phyloP scores from a whole-genome alignment of 2,888 invertebrate genomes.

The Drosophila cyrtoloma region DNA sequence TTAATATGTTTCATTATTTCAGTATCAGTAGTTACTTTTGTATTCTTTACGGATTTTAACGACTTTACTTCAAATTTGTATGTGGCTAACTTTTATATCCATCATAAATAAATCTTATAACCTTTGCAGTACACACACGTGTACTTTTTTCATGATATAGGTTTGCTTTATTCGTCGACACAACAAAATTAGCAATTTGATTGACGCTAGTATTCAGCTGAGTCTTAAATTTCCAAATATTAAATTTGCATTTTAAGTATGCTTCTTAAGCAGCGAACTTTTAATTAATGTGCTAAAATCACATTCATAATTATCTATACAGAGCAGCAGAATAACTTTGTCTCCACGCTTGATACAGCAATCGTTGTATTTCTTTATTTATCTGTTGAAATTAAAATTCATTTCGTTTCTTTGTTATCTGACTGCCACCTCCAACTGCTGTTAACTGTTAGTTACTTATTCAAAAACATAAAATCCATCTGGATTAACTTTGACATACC shows the following conservation, averaged over 20 bases:
- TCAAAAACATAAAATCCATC: constrained; percentile 4
- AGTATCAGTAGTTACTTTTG: constrained; percentile 24
- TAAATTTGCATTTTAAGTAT: constrained; percentile 40
- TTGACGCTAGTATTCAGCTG: constrained; percentile 17
- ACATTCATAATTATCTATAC: constrained; percentile 37
- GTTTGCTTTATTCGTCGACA: neutral
- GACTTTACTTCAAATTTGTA: constrained; percentile 9
- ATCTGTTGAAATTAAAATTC: constrained; percentile 26
- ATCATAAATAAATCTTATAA: neutral
- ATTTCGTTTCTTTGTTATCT: constrained; percentile 23
- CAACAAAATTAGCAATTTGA: constrained; percentile 10
- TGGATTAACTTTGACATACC: constrained; percentile 6
- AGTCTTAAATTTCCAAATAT: constrained; percentile 39
- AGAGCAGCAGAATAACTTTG: constrained; percentile 18
- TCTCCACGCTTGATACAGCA: constrained; percentile 8
- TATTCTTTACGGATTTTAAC: constrained; percentile 14
- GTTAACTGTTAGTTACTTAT: constrained; percentile 34
- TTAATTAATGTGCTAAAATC: constrained; percentile 46
- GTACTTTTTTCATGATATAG: neutral
- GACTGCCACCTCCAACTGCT: constrained; percentile 34
- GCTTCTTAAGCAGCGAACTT: constrained; percentile 41
- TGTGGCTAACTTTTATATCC: neutral
- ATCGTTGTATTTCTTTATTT: constrained; percentile 15
- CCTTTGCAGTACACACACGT: neutral
- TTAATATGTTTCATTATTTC: constrained; percentile 36